Evolutionary conservation across 2,113 vertebrate genomes (phyloP), one percentile per base, ranked within the genome.

Genomic region (Calypte anna): DNA sequence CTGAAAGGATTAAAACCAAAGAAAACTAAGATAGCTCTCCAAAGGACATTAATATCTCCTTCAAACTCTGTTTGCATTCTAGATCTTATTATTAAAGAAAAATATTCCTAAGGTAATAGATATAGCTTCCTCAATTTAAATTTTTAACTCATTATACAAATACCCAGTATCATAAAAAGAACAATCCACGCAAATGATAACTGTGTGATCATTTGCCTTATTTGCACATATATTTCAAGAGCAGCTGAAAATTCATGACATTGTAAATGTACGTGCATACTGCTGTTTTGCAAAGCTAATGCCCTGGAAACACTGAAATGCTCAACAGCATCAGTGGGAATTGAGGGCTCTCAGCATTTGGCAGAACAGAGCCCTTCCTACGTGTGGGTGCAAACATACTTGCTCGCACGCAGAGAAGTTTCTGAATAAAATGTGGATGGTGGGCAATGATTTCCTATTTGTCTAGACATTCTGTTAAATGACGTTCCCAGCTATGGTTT

Each of bases 1-100:
- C 58, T 68, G 63, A 82, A 97, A 97, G 80, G 70, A 94, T 94
- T 93, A 91, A 91, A 94, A 92, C 7, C 82, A 90, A 88, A 89
- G 68, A 84, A 85, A 83, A 91, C 44, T 54, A 93, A 95, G 92
- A 82, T 38, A 81, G 59, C 70, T 82, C 57, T 69, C 69, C 38
- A 72, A 59, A 90, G 36, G 13, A 43, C 54, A 96, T 88, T 91
- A 85, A 95, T 62, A 91, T 66, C 38, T 92, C 63, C 78, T 83
- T 91, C 88, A 64, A 74, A 36, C 11, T 83, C 62, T 66, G 64
- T 44, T 31, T 31, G 31, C 54, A 46, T 93, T 90, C 38, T 79
- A 63, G 38, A 86, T 91, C 36, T 68, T 84, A 77, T 77, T 79
- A 73, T 53, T 91, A 62, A 40, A 88, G 61, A 58, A 95, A 88